Base-by-base conservation (phyloP, 2,113 vertebrate genomes). In the Callopanchax toddi region DNA sequence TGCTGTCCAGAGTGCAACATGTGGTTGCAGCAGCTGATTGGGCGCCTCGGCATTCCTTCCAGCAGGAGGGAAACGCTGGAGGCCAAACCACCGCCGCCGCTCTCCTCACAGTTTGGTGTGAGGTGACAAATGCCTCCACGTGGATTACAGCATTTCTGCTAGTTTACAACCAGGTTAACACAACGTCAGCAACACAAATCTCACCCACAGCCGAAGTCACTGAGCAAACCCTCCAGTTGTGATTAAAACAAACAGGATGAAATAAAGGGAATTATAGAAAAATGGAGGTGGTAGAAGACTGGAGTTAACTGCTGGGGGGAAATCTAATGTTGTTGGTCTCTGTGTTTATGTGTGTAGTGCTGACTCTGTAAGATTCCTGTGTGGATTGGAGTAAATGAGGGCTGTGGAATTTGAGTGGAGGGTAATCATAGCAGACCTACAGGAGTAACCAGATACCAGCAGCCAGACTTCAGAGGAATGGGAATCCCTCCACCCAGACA, bases 331-430 rank as follows among this genome's bases (percentile, higher is more conserved):
- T 81, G 56, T 60, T 64, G 52, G 34, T 71, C 18, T 49, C 11
- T 56, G 60, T 56, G 59, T 76, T 39, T 72, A 17, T 67, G 59
- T 63, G 44, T 65, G 64, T 66, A 71, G 46, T 69, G 82, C 85
- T 83, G 90, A 87, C 73, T 78, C 44, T 46, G 80, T 72, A 62
- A 51, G 86, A 89, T 87, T 86, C 79, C 82, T 84, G 26, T 82
- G 89, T 84, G 81, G 82, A 89, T 83, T 84, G 89, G 74, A 84
- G 84, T 82, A 83, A 90, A 90, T 82, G 85, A 81, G 80, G 75
- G 68, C 74, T 76, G 68, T 65, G 88, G 88, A 91, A 90, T 89
- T 83, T 79, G 82, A 87, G 71, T 73, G 78, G 50, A 77, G 76
- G 69, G 81, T 87, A 87, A 91, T 89, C 85, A 87, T 67, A 74